These are phyloP conservation scores for Scaptomyza parva DNA, from an alignment of 2,888 invertebrate genomes.

Conservation along the genomic window DNA sequence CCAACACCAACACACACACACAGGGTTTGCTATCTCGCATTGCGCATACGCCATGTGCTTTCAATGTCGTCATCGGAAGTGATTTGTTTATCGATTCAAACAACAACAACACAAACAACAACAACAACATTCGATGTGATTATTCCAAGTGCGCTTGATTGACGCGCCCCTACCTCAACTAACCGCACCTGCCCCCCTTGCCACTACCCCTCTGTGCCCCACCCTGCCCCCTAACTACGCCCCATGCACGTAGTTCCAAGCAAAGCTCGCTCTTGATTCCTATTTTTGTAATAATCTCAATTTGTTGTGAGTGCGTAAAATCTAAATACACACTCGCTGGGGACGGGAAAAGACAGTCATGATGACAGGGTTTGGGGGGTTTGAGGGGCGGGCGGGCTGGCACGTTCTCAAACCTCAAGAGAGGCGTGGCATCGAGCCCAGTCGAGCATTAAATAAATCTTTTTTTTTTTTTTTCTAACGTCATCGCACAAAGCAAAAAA, in stretches of 20 bases:
- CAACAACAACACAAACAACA: conserved; percentile 1
- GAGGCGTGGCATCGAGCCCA: conserved; percentile 34
- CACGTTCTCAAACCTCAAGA: no score
- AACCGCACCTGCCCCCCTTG: neutral
- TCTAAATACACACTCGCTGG: no score
- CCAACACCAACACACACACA: no score
- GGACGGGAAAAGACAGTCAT: no score
- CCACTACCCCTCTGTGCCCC: no score
- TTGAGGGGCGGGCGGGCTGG: no score
- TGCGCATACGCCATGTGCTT: conserved; percentile 64
- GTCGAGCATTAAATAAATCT: conserved; percentile 59
- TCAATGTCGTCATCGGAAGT: conserved; percentile 70
- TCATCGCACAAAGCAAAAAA: conserved; percentile 34
- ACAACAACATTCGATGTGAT: conserved; percentile 6
- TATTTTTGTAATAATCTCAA: no score
- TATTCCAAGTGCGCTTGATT: conserved; percentile 48
- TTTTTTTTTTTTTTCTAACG: conserved; percentile 56
- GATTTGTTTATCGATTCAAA: conserved; percentile 65
- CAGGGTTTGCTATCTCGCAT: conserved; percentile 37
- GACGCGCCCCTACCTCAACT: conserved; percentile 31
- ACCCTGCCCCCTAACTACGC: neutral
- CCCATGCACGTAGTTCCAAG: no score
- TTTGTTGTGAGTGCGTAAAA: no score
- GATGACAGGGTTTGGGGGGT: no score
- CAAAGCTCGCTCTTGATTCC: no score